Evolutionary conservation across 2,888 invertebrate species (phyloP).

Genomic region (Desoria tigrina): DNA sequence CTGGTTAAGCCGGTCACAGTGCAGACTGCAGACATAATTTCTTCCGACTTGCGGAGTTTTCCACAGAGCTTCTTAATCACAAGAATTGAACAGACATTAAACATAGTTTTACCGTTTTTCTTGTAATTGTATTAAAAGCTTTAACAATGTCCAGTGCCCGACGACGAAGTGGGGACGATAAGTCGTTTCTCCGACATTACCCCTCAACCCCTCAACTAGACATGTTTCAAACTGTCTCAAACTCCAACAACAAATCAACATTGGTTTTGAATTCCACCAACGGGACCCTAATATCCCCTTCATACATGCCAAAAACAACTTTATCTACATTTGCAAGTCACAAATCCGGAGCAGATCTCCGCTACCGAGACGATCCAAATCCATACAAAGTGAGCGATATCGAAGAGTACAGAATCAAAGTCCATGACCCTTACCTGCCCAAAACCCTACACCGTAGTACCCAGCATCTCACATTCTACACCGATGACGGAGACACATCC

Average conservation of each 20-base stretch:
- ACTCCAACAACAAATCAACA: conserved; percentile 28
- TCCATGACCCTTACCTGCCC: conserved; percentile 51
- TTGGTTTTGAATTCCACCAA: conserved; percentile 31
- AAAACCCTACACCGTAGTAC: conserved; percentile 31
- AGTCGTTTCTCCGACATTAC: conserved; percentile 44
- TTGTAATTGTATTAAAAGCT: neutral
- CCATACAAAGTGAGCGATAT: conserved; percentile 53
- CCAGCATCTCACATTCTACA: conserved; percentile 37
- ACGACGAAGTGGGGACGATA: conserved; percentile 38
- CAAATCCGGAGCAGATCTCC: conserved; percentile 28
- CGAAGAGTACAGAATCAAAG: conserved; percentile 52
- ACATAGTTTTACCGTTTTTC: no score
- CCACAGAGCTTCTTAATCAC: neutral
- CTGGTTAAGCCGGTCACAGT: no score
- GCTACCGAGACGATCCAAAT: conserved; percentile 53
- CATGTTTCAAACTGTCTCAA: conserved; percentile 28
- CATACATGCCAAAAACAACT: conserved; percentile 45
- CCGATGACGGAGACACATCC: conserved; percentile 5
- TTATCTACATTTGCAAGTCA: conserved; percentile 51
- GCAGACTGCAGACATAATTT: neutral
- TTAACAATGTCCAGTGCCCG: neutral
- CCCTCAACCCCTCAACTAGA: conserved; percentile 53
- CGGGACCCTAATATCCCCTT: conserved; percentile 26
- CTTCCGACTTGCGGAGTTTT: neutral
- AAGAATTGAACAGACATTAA: neutral